Base-by-base conservation (phyloP, 2,797 vertebrate species). In the Sus cebifrons region DNA sequence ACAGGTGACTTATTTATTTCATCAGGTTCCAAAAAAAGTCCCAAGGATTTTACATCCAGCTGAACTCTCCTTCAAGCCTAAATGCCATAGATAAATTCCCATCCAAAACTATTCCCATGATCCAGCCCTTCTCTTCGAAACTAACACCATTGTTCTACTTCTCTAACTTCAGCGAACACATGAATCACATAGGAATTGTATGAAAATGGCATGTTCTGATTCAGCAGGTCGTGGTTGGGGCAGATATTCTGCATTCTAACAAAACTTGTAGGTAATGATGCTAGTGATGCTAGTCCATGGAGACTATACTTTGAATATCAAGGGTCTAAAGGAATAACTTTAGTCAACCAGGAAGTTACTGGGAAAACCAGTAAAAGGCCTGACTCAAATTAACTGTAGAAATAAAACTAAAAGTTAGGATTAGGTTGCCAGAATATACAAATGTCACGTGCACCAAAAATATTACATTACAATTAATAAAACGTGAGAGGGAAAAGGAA, bases 181-280 rank as follows among this genome's bases (percentile, higher is more conserved):
- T 25, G 73, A 65, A 88, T 62, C 71, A 65, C 15, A 75, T 0
- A 88, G 58, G 29, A 75, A 52, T 52, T 3, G 3, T 64, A 32
- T 75, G 86, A 36, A 75, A 88, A 74, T 64, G 56, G 56, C 32
- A 79, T 60, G 64, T 52, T 88, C 70, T 88, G 58, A 75, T 64
- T 88, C 29, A 75, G 40, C 10, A 88, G 29, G 58, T 52, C 60
- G 52, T 25, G 58, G 14, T 2, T 64, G 71, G 40, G 58, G 44
- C 29, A 52, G 20, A 87, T 13, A 75, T 7, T 52, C 58, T 88
- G n/a, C 40, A 27, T 88, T 75, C 58, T 64, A 64, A 64, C 10
- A 32, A 64, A 86, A 32, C 54, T 44, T 75, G 7, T 25, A 25
- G 77, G 77, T 60, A 56, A 78, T 54, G 54, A 23, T 79, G 77